phyloP scores from a whole-genome alignment of 1,140 invertebrate genomes.

The Aphaenogaster floridana region DNA sequence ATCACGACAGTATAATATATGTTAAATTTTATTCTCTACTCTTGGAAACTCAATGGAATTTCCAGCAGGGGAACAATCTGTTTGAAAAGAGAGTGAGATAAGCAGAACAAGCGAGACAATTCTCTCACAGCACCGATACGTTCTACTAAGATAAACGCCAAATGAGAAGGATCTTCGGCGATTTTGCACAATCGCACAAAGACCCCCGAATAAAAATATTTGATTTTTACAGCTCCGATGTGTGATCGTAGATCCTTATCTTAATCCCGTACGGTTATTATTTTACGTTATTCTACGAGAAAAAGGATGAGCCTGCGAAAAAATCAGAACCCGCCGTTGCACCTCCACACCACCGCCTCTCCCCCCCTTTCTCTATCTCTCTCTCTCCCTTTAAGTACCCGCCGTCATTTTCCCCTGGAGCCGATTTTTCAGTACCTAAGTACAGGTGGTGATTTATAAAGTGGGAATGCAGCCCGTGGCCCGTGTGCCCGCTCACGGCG shows the following conservation, averaged over 20 bases:
- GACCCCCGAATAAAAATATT: not conserved
- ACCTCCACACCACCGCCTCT: too few relatives aligned
- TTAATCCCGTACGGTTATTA: conserved; percentile 36
- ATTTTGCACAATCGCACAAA: not conserved
- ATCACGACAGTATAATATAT: not conserved
- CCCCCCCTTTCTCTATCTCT: not conserved
- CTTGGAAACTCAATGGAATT: not conserved
- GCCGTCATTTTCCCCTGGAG: conserved; percentile 57
- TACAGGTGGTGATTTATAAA: conserved; percentile 77
- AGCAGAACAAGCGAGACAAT: not conserved
- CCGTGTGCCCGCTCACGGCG: conserved; percentile 68
- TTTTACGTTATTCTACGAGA: not conserved
- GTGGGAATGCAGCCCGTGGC: conserved; percentile 72
- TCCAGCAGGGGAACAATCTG: not conserved
- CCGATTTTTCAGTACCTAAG: conserved; percentile 74
- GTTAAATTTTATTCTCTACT: not conserved
- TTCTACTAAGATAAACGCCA: not conserved
- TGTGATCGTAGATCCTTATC: not conserved
- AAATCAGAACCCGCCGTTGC: conserved; percentile 44
- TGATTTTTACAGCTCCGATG: not conserved
- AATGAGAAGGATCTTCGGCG: not conserved
- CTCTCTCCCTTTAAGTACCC: conserved; percentile 34
- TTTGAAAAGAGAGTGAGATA: not conserved
- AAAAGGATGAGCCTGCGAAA: conserved; percentile 62
- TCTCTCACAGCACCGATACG: not conserved